Percentiles rank a stretch among this genome's conserved stretches.
Conservation (phyloP, 53 echinoderm and acorn worm genomes). For the Echinarachnius parma region DNA sequence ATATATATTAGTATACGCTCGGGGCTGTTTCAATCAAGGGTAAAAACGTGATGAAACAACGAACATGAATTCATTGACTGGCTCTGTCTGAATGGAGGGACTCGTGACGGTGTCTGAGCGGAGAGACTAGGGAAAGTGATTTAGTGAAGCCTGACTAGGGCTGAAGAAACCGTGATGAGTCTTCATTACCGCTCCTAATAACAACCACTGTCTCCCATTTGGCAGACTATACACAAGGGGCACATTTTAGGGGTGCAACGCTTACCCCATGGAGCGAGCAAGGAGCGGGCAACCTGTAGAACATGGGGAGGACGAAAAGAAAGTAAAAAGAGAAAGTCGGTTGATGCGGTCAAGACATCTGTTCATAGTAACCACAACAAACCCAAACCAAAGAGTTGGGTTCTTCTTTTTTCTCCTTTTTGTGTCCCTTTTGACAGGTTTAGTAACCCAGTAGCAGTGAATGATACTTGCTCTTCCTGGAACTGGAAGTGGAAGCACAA, state of each 20-base stretch:
- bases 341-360: too few species aligned
- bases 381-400: not conserved
- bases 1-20: too few species aligned
- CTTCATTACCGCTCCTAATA: constrained; percentile 30
- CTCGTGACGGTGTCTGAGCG: not conserved
- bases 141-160: constrained; percentile 3
- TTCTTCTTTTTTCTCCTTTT: too few species aligned
- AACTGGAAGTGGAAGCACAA: constrained; percentile 7
- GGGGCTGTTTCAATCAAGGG: too few species aligned
- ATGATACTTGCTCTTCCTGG: not conserved
- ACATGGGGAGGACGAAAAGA: constrained; percentile 11
- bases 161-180: constrained; percentile 10
- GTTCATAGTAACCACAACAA: constrained; percentile 18
- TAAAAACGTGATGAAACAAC: too few species aligned
- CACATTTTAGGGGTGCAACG: constrained; percentile 10
- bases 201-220: constrained; percentile 27
- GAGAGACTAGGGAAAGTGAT: not conserved
- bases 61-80: too few species aligned
- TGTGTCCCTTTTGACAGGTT: not conserved
- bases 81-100: too few species aligned
- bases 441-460: not conserved
- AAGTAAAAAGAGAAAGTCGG: not conserved
- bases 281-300: not conserved
- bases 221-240: constrained; percentile 7
- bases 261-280: not conserved